A percentile compares a stretch with the other conserved stretches of the same genome.
phyloP scores from a whole-genome alignment of 2,888 invertebrate genomes.

The Bombylius major region DNA sequence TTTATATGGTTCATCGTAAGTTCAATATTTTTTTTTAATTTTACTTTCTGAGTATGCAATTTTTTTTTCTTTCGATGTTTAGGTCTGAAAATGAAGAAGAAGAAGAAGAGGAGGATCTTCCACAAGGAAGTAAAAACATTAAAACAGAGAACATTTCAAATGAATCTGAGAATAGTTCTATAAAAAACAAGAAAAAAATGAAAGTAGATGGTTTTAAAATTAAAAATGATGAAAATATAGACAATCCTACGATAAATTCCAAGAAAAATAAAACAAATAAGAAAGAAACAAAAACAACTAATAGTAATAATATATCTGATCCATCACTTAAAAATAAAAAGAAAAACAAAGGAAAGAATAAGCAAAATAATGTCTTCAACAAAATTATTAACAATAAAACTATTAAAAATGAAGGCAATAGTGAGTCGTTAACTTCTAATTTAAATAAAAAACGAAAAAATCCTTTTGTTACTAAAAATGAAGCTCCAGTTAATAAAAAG shows the following conservation, averaged over 20 bases:
- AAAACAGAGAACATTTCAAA: not conserved
- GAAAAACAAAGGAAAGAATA: not conserved
- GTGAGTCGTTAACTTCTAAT: not conserved
- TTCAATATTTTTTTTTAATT: slow-evolving; percentile 2
- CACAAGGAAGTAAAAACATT: no score
- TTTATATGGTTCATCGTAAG: slow-evolving; percentile 46
- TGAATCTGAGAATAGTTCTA: not conserved
- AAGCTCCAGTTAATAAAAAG: slow-evolving; percentile 17
- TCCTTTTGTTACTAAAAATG: slow-evolving; percentile 11
- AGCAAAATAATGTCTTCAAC: not conserved
- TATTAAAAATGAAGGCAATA: no score
- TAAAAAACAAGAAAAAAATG: not conserved
- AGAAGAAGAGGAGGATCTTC: slow-evolving; percentile 4
- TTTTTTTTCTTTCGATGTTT: not conserved
- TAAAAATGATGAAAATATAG: not conserved
- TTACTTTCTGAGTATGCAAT: not conserved
- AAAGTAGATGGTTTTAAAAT: not conserved
- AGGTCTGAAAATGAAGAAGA: slow-evolving; percentile 31
- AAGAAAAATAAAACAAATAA: slow-evolving; percentile 13
- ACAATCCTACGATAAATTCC: not conserved
- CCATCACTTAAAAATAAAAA: not conserved
- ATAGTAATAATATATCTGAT: not conserved
- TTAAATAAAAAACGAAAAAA: slow-evolving; percentile 16
- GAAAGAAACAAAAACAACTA: slow-evolving; percentile 10
- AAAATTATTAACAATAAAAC: no score